Evolutionary conservation across 2,797 vertebrate species (phyloP), one percentile per base, ranked within the genome.

Genomic region (Eptatretus atami): DNA sequence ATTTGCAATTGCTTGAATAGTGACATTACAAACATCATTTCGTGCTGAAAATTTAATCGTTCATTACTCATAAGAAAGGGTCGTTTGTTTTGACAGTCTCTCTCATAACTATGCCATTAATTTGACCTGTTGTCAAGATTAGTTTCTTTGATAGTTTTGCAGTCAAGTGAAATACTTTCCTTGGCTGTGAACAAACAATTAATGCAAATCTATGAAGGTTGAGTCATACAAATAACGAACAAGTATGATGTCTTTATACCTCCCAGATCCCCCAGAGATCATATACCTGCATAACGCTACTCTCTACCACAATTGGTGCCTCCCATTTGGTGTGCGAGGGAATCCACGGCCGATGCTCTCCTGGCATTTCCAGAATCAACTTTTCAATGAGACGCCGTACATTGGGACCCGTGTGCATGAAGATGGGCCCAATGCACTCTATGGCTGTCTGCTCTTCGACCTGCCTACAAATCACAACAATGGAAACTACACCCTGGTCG

Each of bases 381-480:
- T 82, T 11, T 77, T 96, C 66, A 70, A 75, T 1, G 74, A 81
- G 70, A 61, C 57, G 10, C n/a, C 57, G 9, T 80, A 74, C 10
- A 80, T 78, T 6, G 83, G 94, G 66, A 61, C n/a, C 15, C 57
- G 15, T 9, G 78, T 82, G 72, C 88, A 82, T 68, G 75, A 79
- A 55, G 85, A 83, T 74, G 81, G 24, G 1, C 31, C 57, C 15
- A 84, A 96, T 69, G 78, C 82, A 53, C 75, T 84, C 1, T 85
- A 98, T 72, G 92, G 92, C 65, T 98, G 92, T 64, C 77, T 98
- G 70, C 84, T 78, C 66, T 87, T 98, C 73, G 81, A 84, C 73
- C 87, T 90, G 71, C 88, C 92, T 52, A 95, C 92, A 0, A 88
- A 98, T 74, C 79, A 84, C 69, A 80, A 98, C 75, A 98, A 98